phyloP scores from a whole-genome alignment of 2,113 vertebrate species.

The Mormyrus lacerda region DNA sequence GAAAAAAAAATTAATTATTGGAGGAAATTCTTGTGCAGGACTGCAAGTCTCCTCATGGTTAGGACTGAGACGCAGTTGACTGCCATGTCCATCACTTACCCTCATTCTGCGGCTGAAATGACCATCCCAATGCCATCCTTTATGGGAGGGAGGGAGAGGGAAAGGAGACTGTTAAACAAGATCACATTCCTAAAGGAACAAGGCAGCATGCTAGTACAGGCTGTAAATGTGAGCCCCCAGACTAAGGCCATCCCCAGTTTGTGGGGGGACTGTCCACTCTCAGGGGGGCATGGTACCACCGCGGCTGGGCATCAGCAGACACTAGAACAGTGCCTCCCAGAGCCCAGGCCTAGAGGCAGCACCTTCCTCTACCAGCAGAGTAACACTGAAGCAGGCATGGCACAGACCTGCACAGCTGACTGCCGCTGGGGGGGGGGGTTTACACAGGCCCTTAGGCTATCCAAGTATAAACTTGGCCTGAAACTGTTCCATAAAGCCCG shows the following conservation, averaged over 20 bases:
- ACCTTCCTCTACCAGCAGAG: conserved; percentile 59
- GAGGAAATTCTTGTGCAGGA: background rate
- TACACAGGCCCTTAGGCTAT: background rate
- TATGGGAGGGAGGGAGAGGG: background rate
- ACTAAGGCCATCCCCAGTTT: conserved; percentile 49
- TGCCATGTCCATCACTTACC: background rate
- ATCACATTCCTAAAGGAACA: background rate
- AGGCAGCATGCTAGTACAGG: background rate
- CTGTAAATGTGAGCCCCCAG: conserved; percentile 40
- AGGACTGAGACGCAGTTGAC: background rate
- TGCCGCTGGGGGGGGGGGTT: conserved; percentile 45
- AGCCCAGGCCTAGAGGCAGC: conserved; percentile 27
- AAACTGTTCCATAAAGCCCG: background rate
- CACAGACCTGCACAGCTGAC: conserved; percentile 55
- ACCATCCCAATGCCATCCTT: background rate
- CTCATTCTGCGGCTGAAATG: background rate
- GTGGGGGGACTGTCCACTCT: conserved; percentile 52
- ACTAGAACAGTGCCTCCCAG: conserved; percentile 52
- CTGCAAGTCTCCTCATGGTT: background rate
- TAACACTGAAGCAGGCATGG: conserved; percentile 58
- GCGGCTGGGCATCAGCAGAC: conserved; percentile 28
- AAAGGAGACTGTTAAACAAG: background rate
- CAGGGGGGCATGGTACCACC: conserved; percentile 40
- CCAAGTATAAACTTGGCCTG: background rate
- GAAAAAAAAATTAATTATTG: no score